Conservation (phyloP, 1,140 invertebrate genomes). For the Drosophila saltans region DNA sequence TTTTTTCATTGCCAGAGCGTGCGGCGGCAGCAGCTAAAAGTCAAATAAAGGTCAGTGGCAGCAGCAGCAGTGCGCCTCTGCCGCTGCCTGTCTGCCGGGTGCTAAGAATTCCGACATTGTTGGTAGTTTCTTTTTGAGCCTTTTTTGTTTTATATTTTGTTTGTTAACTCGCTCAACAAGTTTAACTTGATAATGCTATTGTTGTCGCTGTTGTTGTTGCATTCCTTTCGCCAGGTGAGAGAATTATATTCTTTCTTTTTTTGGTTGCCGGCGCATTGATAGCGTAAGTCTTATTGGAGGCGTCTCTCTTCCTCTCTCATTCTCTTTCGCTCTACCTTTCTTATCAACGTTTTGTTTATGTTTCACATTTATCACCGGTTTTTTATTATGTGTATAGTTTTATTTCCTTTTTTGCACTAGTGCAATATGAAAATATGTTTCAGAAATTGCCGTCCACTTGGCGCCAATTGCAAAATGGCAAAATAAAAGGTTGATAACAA, state of each 20-base stretch:
- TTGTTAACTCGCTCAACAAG: conserved; percentile 71
- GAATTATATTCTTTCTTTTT: conserved; percentile 27
- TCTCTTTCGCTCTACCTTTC: conserved; percentile 30
- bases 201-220: conserved; percentile 42
- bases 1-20: conserved; percentile 69
- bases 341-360: conserved; percentile 77
- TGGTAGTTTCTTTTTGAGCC: conserved; percentile 64
- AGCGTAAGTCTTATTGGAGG: conserved; percentile 18
- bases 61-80: conserved; percentile 28
- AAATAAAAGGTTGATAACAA: conserved; percentile 52
- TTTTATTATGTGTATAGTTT: conserved; percentile 40
- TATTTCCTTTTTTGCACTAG: conserved; percentile 25
- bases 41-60: conserved; percentile 79
- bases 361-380: conserved; percentile 65
- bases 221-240: conserved; percentile 25
- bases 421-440: conserved; percentile 45
- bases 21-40: conserved; percentile 56
- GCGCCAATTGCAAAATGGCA: conserved; percentile 53
- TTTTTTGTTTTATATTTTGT: conserved; percentile 29
- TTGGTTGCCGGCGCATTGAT: conserved; percentile 68
- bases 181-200: conserved; percentile 69
- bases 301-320: neutral
- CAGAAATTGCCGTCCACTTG: conserved; percentile 39
- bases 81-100: conserved; percentile 33
- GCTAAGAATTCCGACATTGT: conserved; percentile 67